Base-by-base conservation (phyloP, 2,888 invertebrate species). In the Phrixothrix hirtus region DNA sequence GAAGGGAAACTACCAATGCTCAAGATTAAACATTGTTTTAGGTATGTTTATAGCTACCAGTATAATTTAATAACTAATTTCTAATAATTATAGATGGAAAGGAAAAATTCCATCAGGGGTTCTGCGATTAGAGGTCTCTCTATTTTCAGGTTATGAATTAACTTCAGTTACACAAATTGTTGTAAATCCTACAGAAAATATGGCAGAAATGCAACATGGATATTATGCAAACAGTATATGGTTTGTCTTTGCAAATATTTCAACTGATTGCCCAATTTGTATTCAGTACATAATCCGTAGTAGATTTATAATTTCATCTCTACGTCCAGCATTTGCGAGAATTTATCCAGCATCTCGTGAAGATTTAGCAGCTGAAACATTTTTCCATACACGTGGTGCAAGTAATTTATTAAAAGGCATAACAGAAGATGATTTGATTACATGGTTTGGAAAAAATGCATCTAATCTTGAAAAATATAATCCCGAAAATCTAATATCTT, bases 231-330 rank as follows among this genome's bases (percentile, higher is more conserved):
- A 85, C 64, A 81, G 81, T 6, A 77, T 83, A 6, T 85, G 85
- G 85, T 84, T 85, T 68, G 80, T 83, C 32, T 83, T 85, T 69
- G 81, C 82, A 12, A 84, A 85, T 67, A 82, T 85, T 11, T 81
- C 81, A 44, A 78, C 79, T 1, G 75, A 77, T 0, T 85, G 85
- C 59, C 83, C 84, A 0, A 79, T 84, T 12, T 85, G 85, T 65
- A 79, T 84, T 0, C 83, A 83, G 2, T 84, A 83, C 62, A 79
- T 82, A 66, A 79, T 79, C 0, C 76, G 81, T 46, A 84, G 84
- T 2, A 78, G 78, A 37, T 84, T 80, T 61, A 79, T 84, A 3
- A 81, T 85, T 15, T 81, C 81, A 0, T 82, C 84, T 21, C 73
- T 85, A 3, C 74, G 85, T 10, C 85, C 85, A 31, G 83, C 84